These are phyloP conservation scores for Odontesthes bonariensis DNA, from an alignment of 2,113 vertebrate species.

Conservation along the genomic window DNA sequence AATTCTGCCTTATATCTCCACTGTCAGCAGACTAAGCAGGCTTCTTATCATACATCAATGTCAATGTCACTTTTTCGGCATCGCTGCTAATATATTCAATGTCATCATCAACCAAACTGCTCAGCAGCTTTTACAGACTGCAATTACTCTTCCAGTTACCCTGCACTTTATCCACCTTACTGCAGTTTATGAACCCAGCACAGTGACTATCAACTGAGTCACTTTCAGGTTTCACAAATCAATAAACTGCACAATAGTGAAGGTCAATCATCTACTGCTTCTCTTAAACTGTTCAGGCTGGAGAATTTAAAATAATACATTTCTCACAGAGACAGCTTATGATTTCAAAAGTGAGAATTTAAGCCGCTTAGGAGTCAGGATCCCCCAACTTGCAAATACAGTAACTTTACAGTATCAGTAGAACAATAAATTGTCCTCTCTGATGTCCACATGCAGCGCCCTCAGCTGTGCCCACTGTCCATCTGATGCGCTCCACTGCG, in stretches of 20 bases:
- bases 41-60: conserved; percentile 48
- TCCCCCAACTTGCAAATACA: no score
- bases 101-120: conserved; percentile 63
- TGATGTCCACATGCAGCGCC: conserved; percentile 84
- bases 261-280: conserved; percentile 59
- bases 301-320: conserved; percentile 41
- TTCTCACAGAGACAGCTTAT: conserved; percentile 31
- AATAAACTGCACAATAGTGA: conserved; percentile 56
- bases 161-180: conserved; percentile 66
- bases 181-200: conserved; percentile 68
- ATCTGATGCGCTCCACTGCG: conserved; percentile 92
- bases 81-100: conserved; percentile 56
- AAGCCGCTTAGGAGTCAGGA: background rate
- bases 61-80: conserved; percentile 73
- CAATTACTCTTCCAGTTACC: conserved; percentile 68
- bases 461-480: conserved; percentile 93
- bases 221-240: conserved; percentile 69
- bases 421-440: conserved; percentile 15
- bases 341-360: conserved; percentile 21
- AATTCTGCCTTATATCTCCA: conserved; percentile 25
- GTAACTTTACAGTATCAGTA: conserved; percentile 6
- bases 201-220: conserved; percentile 66
- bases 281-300: conserved; percentile 39
- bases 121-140: conserved; percentile 55
- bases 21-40: conserved; percentile 46